Percentiles rank a stretch among this genome's conserved stretches.
Evolutionary conservation across 2,113 vertebrate species (phyloP).

Genomic region (Amblyopsis rosae): DNA sequence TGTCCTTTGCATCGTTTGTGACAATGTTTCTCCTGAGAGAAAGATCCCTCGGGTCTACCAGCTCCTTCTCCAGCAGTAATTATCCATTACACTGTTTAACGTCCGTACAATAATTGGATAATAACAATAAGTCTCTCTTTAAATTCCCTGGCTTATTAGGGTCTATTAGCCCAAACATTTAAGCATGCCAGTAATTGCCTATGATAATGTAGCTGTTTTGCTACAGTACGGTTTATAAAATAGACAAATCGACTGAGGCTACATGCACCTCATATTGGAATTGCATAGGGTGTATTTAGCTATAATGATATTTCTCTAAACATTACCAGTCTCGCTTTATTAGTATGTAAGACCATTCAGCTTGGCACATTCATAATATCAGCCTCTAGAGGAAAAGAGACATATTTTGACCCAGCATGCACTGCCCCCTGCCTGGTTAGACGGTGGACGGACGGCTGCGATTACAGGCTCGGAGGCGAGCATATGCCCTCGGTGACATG

Average conservation of each 20-base stretch:
- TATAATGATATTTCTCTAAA: constrained; percentile 33
- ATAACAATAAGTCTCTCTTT: constrained; percentile 14
- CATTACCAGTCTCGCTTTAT: constrained; percentile 5
- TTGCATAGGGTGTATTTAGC: constrained; percentile 33
- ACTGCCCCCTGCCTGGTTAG: constrained; percentile 45
- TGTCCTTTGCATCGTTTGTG: constrained; percentile 38
- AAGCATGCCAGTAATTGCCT: constrained; percentile 23
- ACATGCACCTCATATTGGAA: constrained; percentile 41
- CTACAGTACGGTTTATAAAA: constrained; percentile 19
- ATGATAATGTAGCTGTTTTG: constrained; percentile 29
- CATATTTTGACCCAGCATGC: constrained; percentile 6
- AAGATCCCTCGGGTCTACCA: constrained; percentile 9
- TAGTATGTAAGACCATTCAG: constrained; percentile 7
- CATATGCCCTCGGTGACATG: constrained; percentile 58
- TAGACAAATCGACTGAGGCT: constrained; percentile 11
- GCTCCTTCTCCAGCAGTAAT: constrained; percentile 42
- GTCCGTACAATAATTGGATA: constrained; percentile 22
- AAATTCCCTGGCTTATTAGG: constrained; percentile 26
- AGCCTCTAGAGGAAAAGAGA: not conserved
- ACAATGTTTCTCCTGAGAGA: constrained; percentile 30
- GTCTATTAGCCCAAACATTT: constrained; percentile 22
- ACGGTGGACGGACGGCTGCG: constrained; percentile 52
- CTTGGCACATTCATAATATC: not conserved
- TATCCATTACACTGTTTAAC: constrained; percentile 39
- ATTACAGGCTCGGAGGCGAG: constrained; percentile 53